These are phyloP conservation scores for Geococcyx californianus DNA, from an alignment of 2,113 vertebrate genomes.

Conservation along the genomic window DNA sequence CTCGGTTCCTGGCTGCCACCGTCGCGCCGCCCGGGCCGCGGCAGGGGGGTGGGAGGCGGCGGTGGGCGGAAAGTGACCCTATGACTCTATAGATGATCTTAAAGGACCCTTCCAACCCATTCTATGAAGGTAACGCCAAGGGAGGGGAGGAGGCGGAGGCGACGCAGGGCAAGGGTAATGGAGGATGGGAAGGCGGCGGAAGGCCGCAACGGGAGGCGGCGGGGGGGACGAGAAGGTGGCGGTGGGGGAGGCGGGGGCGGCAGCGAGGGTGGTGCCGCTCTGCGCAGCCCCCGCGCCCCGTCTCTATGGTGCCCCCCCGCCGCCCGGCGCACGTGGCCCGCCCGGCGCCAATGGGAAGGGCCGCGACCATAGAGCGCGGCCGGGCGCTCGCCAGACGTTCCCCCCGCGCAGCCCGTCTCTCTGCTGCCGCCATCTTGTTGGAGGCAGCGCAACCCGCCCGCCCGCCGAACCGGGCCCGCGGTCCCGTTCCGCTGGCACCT, in stretches of 20 bases:
- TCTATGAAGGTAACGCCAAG: no score
- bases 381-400: neutral
- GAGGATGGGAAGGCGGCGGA: no score
- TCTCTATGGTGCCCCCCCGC: no score
- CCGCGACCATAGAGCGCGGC: constrained; percentile 24
- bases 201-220: no score
- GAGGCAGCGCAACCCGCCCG: neutral
- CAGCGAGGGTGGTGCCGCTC: no score
- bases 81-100: no score
- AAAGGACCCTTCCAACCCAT: no score
- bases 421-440: constrained; percentile 53
- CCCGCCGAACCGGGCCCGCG: neutral
- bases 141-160: neutral
- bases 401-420: neutral
- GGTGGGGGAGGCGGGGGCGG: no score
- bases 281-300: neutral
- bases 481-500: neutral
- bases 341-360: constrained; percentile 4
- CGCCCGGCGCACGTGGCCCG: constrained; percentile 26
- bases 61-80: no score
- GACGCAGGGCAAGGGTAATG: no score
- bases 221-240: neutral
- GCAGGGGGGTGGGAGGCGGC: no score
- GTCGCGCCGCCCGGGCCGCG: neutral
- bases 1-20: fast-evolving